These are phyloP conservation scores for Nothobranchius kuhntae DNA, from an alignment of 2,113 vertebrate species.

Conservation along the genomic window DNA sequence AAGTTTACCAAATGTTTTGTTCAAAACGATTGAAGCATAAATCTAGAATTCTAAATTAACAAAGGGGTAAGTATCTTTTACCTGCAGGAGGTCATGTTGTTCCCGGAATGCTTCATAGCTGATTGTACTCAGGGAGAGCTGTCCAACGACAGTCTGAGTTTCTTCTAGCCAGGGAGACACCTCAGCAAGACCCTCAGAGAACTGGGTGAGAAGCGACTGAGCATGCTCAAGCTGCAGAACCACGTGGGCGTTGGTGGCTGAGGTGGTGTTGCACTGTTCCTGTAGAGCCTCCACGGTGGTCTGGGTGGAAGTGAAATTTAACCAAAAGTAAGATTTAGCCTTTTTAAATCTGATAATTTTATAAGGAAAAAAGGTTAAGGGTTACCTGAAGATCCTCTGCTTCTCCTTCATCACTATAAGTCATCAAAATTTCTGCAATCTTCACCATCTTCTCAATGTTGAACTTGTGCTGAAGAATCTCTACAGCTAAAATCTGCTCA, in stretches of 20 bases:
- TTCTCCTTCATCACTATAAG: constrained; percentile 72
- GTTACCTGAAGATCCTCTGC: constrained; percentile 75
- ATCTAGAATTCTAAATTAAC: constrained; percentile 22
- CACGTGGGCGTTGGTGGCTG: constrained; percentile 74
- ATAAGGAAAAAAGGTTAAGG: not conserved
- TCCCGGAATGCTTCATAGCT: constrained; percentile 83
- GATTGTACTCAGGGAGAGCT: constrained; percentile 73
- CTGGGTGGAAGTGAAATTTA: constrained; percentile 57
- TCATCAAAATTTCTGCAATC: constrained; percentile 76
- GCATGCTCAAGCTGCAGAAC: constrained; percentile 84
- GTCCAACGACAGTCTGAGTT: constrained; percentile 71
- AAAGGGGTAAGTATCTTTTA: constrained; percentile 53
- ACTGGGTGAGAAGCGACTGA: constrained; percentile 84
- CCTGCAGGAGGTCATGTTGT: constrained; percentile 90
- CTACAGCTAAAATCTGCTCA: constrained; percentile 81
- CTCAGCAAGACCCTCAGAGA: constrained; percentile 80
- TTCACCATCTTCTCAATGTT: constrained; percentile 83
- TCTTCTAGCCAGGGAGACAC: constrained; percentile 86
- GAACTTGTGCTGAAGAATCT: constrained; percentile 85
- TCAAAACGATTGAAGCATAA: constrained; percentile 10
- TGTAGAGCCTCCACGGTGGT: constrained; percentile 68
- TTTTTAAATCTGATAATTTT: not conserved
- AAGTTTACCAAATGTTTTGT: no score
- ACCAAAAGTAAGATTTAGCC: not conserved
- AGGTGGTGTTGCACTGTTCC: constrained; percentile 78